A percentile compares a stretch with the other conserved stretches of the same genome.
phyloP scores from a whole-genome alignment of 2,888 invertebrate species.

The Spodoptera picta region DNA sequence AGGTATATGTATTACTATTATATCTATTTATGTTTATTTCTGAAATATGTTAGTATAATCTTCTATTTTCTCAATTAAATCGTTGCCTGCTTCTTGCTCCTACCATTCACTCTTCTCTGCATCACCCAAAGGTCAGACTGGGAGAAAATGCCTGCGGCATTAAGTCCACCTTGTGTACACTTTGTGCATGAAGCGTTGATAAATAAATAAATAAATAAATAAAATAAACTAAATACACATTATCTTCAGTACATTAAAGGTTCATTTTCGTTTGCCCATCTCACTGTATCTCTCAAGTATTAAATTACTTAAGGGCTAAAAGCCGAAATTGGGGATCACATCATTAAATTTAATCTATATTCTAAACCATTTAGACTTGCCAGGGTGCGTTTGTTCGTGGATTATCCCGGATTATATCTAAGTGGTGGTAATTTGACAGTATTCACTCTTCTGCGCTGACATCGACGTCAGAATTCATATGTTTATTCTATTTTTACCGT shows the following conservation, averaged over 20 bases:
- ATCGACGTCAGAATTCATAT: slow-evolving; percentile 30
- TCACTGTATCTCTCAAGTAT: slow-evolving; percentile 57
- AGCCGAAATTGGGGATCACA: slow-evolving; percentile 77
- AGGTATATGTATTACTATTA: too few relatives aligned
- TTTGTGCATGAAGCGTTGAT: too few relatives aligned
- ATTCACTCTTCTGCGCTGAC: slow-evolving; percentile 52
- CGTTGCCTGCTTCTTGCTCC: too few relatives aligned
- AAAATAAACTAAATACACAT: slow-evolving; percentile 31
- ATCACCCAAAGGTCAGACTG: too few relatives aligned
- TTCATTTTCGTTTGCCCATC: slow-evolving; percentile 45
- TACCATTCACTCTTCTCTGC: too few relatives aligned
- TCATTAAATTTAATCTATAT: slow-evolving; percentile 83
- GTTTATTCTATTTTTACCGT: too few relatives aligned
- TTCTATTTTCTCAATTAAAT: too few relatives aligned
- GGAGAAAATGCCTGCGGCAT: too few relatives aligned
- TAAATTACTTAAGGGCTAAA: slow-evolving; percentile 67
- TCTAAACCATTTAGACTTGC: slow-evolving; percentile 76
- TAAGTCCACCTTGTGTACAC: too few relatives aligned
- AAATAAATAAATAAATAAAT: too few relatives aligned
- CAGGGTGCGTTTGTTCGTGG: slow-evolving; percentile 69
- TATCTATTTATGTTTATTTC: too few relatives aligned
- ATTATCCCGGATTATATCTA: slow-evolving; percentile 78
- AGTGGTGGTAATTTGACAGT: slow-evolving; percentile 77
- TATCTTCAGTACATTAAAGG: slow-evolving; percentile 25
- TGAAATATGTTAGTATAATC: too few relatives aligned